Evolutionary conservation across 2,113 vertebrate genomes (phyloP).

Genomic region (Dasyprocta punctata): DNA sequence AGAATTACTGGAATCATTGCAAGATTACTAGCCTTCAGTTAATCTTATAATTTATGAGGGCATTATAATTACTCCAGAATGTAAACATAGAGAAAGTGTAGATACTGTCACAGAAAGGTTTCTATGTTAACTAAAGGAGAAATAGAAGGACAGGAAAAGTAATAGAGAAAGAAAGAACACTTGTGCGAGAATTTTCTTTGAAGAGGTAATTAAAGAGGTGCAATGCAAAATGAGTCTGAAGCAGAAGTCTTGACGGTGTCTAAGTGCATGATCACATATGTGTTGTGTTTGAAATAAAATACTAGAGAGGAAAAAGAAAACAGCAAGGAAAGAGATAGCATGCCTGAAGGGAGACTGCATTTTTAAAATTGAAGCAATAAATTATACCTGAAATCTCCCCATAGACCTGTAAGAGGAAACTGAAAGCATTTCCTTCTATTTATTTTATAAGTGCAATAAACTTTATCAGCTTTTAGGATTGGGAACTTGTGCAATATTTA

Average conservation of each 20-base stretch:
- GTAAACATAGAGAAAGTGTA: background rate
- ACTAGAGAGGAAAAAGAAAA: background rate
- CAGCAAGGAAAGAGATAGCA: background rate
- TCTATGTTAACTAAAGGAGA: slow-evolving; percentile 22
- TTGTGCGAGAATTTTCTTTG: slow-evolving; percentile 20
- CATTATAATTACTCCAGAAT: background rate
- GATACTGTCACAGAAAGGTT: background rate
- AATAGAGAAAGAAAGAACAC: background rate
- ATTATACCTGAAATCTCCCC: slow-evolving; percentile 86
- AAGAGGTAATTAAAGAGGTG: background rate
- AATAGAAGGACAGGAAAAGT: background rate
- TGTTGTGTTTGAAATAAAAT: slow-evolving; percentile 62
- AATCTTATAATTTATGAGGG: background rate
- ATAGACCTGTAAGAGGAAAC: slow-evolving; percentile 88
- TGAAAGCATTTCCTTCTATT: slow-evolving; percentile 89
- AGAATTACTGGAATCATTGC: background rate
- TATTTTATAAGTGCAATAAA: slow-evolving; percentile 91
- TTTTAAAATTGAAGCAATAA: slow-evolving; percentile 89
- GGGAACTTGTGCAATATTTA: slow-evolving; percentile 88
- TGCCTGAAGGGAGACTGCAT: slow-evolving; percentile 72
- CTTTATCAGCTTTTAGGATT: slow-evolving; percentile 90
- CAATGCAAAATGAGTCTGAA: slow-evolving; percentile 23
- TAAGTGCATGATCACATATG: slow-evolving; percentile 65
- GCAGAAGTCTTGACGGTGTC: slow-evolving; percentile 68
- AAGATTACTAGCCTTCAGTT: background rate